Evolutionary conservation across 1,140 invertebrate genomes (phyloP), one percentile per base, ranked within the genome.

Genomic region (Calycopis cecrops): DNA sequence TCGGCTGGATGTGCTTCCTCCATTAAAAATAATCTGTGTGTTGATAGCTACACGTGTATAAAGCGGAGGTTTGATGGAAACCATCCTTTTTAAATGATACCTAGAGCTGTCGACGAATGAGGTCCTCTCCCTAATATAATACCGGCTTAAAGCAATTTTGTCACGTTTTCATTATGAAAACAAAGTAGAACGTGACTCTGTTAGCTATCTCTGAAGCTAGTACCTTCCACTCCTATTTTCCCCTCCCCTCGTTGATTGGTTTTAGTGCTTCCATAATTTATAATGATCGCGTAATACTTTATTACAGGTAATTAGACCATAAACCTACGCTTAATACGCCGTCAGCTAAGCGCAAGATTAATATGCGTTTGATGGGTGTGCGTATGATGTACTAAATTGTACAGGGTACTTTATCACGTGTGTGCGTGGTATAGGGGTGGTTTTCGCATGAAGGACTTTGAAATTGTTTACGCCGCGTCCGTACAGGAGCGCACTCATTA

Each of bases 291-390:
- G 14, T 44, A 44, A 44, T 44, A 44, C 40, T 14, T 44, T 16
- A 44, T 17, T 17, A 16, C 40, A 44, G 40, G 40, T 44, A 44
- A 44, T 44, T 44, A 44, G 40, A 44, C 40, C 40, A 16, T 44
- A 44, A 44, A 44, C 40, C 40, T 16, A 9, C 14, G 40, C 40
- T 44, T 44, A 44, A 18, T 44, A 16, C 40, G 40, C 40, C 40
- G 40, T 44, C 40, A 16, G 40, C 40, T 44, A 44, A 44, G 40
- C 40, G 40, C 40, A 44, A 44, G 40, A 44, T 44, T 44, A 44
- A 44, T 44, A 16, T 44, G 40, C 40, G 14, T 44, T 44, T 44
- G 40, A 44, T 44, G 12, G 40, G 40, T 44, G 40, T 44, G 40
- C 40, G 40, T 44, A 44, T 44, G 40, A 44, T 44, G 16, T 44